Conservation (phyloP, 2,888 invertebrate genomes). For the Tortrix viridana region DNA sequence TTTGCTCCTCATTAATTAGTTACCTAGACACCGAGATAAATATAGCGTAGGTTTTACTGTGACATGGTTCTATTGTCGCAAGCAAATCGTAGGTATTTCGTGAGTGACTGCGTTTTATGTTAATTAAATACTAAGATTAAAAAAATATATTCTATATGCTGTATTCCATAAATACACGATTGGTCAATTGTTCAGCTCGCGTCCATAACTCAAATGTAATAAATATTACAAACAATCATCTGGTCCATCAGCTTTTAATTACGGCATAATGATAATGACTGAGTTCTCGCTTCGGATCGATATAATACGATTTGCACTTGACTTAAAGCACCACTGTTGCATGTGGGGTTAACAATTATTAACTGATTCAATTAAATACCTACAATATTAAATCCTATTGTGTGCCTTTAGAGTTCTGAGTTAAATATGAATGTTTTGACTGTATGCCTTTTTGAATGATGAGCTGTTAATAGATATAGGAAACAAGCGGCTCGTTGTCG, state of each 20-base stretch:
- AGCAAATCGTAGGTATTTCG: no score
- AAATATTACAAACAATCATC: neutral
- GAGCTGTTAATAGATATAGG: slow-evolving; percentile 1
- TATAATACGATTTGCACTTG: slow-evolving; percentile 3
- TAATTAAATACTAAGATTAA: no score
- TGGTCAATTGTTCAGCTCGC: neutral
- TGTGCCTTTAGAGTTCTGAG: neutral
- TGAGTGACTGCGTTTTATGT: no score
- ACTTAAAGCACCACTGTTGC: slow-evolving; percentile 12
- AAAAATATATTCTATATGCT: no score
- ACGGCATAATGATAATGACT: neutral
- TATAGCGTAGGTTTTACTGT: no score
- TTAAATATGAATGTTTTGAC: neutral
- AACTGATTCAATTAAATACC: neutral
- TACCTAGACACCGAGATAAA: no score
- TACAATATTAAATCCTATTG: neutral
- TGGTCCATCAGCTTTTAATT: slow-evolving; percentile 2
- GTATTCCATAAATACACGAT: no score
- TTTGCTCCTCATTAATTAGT: no score
- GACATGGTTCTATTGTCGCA: no score
- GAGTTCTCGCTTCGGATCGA: slow-evolving; percentile 2
- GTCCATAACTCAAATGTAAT: slow-evolving; percentile 1
- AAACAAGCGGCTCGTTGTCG: slow-evolving; percentile 30
- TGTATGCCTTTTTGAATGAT: neutral
- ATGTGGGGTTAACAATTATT: neutral